Evolutionary conservation across 2,797 vertebrate genomes (phyloP).

Genomic region (Botia almorhae): DNA sequence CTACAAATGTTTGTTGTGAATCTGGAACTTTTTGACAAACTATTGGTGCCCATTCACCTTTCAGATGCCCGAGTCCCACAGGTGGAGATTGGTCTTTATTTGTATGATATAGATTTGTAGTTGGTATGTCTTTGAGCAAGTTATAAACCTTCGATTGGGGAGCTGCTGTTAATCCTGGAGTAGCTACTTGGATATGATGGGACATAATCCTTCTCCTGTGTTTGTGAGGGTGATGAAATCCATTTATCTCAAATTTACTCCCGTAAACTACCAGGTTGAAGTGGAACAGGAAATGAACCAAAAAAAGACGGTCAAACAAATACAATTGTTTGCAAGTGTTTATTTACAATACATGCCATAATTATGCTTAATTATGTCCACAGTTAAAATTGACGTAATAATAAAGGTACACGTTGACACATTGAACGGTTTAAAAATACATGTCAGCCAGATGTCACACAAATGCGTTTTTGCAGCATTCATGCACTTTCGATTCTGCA

Average conservation of each 20-base stretch:
- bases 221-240: slow-evolving; percentile 76
- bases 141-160: slow-evolving; percentile 25
- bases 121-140: slow-evolving; percentile 34
- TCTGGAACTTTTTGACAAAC: slow-evolving; percentile 70
- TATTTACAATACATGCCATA: slow-evolving; percentile 8
- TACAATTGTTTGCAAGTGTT: slow-evolving; percentile 33
- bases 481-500: background rate
- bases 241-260: slow-evolving; percentile 79
- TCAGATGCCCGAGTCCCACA: slow-evolving; percentile 33
- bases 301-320: slow-evolving; percentile 56
- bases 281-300: slow-evolving; percentile 73
- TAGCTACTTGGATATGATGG: slow-evolving; percentile 66
- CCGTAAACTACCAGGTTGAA: slow-evolving; percentile 78
- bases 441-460: slow-evolving; percentile 8
- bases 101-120: background rate
- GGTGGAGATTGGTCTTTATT: background rate
- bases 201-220: slow-evolving; percentile 72
- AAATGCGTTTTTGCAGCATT: slow-evolving; percentile 20
- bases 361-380: background rate
- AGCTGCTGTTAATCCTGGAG: slow-evolving; percentile 52
- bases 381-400: too few species aligned
- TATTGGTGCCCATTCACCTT: slow-evolving; percentile 61
- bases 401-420: background rate
- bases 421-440: slow-evolving; percentile 21
- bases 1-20: background rate